Base-by-base conservation (phyloP, 2,888 invertebrate species). In the Ochlodes sylvanus region DNA sequence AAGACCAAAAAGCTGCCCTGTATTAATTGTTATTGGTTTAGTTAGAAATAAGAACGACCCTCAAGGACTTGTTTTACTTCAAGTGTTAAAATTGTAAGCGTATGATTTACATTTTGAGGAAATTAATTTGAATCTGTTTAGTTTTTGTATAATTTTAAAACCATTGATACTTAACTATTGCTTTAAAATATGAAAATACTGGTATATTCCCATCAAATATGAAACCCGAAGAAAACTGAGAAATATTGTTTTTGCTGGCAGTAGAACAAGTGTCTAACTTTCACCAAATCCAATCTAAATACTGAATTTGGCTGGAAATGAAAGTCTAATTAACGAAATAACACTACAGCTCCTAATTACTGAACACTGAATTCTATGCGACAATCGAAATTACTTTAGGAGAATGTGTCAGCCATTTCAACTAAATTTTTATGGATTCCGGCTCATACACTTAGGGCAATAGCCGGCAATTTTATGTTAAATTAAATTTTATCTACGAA, bases 1-100 rank as follows among this genome's bases (percentile, higher is more conserved):
- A 50, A 65, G 57, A 50, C 64, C 64, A 65, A 65, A 64, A 65
- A 57, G 64, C 64, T 65, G 50, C 44, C 38, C 64, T 21, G 64
- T 65, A 65, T 65, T 65, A 65, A 65, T 65, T 65, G 64, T 57
- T 65, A 65, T 65, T 65, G 64, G 64, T 57, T 65, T 65, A 65
- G 64, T 65, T 65, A 47, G 50, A 65, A 50, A 50, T 50, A 50
- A 50, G 38, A 38, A 44, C n/a, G 47, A 12, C 15, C 44, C 56
- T 57, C n/a, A 27, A 41, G 38, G 41, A 52, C 10, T n/a, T 38
- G 54, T 63, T n/a, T 42, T 15, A 63, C 19, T 54, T 27, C 38
- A 7, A 42, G 27, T 12, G 7, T 9, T 34, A 9, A n/a, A 32
- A 52, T 52, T 27, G 56, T 12, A 44, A 44, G n/a, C 42, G 15